Percentiles rank a stretch among this genome's conserved stretches.
These are phyloP conservation scores for Drosophila antonietae DNA, from an alignment of 2,888 invertebrate species.

Conservation along the genomic window DNA sequence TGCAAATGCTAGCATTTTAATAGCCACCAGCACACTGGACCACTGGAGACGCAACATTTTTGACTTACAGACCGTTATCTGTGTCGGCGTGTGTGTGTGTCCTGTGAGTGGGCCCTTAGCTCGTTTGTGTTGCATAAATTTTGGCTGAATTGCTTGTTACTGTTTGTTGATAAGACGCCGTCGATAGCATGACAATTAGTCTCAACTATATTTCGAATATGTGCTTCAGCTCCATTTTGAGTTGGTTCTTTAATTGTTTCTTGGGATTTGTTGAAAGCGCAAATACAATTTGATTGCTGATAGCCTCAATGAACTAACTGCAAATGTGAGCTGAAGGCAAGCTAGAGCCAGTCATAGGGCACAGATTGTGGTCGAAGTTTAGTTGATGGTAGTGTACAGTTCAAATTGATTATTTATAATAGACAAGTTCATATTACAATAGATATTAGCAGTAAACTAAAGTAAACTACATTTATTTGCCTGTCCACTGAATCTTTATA, in stretches of 20 bases:
- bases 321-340: not conserved
- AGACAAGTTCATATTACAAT: too few species aligned
- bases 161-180: slow-evolving; percentile 59
- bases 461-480: too few species aligned
- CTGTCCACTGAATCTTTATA: too few species aligned
- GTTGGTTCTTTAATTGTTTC: slow-evolving; percentile 66
- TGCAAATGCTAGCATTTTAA: slow-evolving; percentile 81
- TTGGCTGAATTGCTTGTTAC: slow-evolving; percentile 64
- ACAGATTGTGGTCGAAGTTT: not conserved
- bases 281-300: slow-evolving; percentile 66
- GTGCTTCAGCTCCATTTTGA: slow-evolving; percentile 19
- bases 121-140: slow-evolving; percentile 70
- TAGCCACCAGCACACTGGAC: slow-evolving; percentile 45
- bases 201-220: slow-evolving; percentile 66
- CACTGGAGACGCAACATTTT: slow-evolving; percentile 61
- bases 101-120: slow-evolving; percentile 32
- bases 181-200: slow-evolving; percentile 78
- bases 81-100: slow-evolving; percentile 6
- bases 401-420: not conserved
- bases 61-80: slow-evolving; percentile 65
- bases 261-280: slow-evolving; percentile 66
- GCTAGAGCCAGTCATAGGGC: not conserved
- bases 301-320: slow-evolving; percentile 35
- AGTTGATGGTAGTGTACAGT: not conserved
- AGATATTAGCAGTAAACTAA: too few species aligned